A percentile compares a stretch with the other conserved stretches of the same genome.
These are phyloP conservation scores for Sapayoa aenigma DNA, from an alignment of 2,113 vertebrate species.

Conservation along the genomic window DNA sequence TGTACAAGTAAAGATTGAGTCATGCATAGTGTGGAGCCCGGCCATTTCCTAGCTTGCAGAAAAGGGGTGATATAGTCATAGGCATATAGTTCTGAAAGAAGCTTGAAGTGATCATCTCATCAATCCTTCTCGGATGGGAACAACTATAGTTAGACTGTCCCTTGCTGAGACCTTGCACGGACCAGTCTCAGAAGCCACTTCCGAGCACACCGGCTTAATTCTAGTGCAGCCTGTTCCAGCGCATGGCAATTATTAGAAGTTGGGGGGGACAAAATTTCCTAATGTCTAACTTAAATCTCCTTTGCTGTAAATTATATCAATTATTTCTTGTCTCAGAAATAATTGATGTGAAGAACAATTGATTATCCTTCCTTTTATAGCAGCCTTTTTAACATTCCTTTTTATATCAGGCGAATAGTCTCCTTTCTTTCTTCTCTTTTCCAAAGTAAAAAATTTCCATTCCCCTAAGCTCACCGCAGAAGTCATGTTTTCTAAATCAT, in stretches of 20 bases:
- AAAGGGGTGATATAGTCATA: neutral
- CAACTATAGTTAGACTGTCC: neutral
- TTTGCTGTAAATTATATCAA: constrained; percentile 3
- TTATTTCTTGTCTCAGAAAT: constrained; percentile 48
- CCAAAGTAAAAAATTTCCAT: neutral
- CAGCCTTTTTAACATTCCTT: constrained; percentile 10
- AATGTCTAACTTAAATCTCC: constrained; percentile 18
- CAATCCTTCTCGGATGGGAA: neutral
- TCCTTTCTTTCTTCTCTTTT: neutral
- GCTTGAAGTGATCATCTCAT: neutral
- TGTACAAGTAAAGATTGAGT: neutral
- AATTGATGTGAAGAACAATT: constrained; percentile 39
- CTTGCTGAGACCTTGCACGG: neutral
- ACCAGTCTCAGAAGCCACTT: neutral
- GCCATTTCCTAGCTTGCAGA: neutral
- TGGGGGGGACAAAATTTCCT: neutral
- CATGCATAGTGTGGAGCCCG: fast-evolving
- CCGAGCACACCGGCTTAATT: neutral
- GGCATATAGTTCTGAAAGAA: neutral
- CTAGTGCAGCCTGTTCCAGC: neutral
- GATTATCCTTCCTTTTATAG: constrained; percentile 55
- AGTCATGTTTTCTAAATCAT: neutral
- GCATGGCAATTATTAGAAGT: neutral
- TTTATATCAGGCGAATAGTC: neutral
- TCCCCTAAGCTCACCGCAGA: neutral